Conservation (phyloP, 1,140 invertebrate genomes). For the Papilio glaucus region DNA sequence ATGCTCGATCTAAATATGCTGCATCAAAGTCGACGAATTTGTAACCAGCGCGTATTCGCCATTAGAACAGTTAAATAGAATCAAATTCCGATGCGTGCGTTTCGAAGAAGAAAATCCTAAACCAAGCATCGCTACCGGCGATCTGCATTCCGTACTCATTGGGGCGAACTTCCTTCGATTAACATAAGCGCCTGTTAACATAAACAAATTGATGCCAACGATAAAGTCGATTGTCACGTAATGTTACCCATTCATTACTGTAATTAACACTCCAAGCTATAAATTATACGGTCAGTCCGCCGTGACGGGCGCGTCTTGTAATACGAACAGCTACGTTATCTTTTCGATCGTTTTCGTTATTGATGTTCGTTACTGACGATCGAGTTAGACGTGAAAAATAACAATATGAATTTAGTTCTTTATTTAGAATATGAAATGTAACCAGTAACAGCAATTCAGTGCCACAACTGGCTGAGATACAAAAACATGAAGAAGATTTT, state of each 20-base stretch:
- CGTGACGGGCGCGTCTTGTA: conserved; percentile 55
- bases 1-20: conserved; percentile 28
- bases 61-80: conserved; percentile 39
- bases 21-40: conserved; percentile 24
- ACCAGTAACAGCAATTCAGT: too few species aligned
- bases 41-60: conserved; percentile 32
- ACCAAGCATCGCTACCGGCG: conserved; percentile 22
- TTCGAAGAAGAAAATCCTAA: conserved; percentile 36
- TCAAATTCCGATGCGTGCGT: conserved; percentile 32
- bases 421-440: too few species aligned
- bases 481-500: too few species aligned
- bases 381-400: neutral
- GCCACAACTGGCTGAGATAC: too few species aligned
- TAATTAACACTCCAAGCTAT: conserved; percentile 63
- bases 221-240: conserved; percentile 52
- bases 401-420: neutral
- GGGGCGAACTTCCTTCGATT: conserved; percentile 68
- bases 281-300: conserved; percentile 51
- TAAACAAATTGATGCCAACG: conserved; percentile 60
- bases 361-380: conserved; percentile 12
- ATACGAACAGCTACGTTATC: conserved; percentile 36
- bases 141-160: conserved; percentile 55
- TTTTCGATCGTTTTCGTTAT: conserved; percentile 13
- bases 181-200: conserved; percentile 69
- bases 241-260: conserved; percentile 62